Base-by-base conservation (phyloP, 2,888 invertebrate genomes). In the Agrypnus murinus region DNA sequence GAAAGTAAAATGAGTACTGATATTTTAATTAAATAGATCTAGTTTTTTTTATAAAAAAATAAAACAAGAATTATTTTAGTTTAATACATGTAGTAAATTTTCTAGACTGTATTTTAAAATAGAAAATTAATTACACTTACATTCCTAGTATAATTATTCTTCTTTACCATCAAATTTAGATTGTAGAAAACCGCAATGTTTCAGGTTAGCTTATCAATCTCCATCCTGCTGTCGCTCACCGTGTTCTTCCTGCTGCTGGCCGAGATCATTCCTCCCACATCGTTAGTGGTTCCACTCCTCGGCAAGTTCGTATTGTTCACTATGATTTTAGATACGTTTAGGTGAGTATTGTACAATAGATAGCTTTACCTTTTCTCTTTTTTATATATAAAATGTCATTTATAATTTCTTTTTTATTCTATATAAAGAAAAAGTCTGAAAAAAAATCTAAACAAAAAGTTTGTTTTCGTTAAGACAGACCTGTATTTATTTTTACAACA, bases 281-380 rank as follows among this genome's bases (percentile, higher is more conserved):
- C 96, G 79, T 91, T 97, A 82, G 96, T 96, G 81, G 96, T 97
- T 83, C 96, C 96, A 78, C 90, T 97, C 79, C 92, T 96, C 80
- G 96, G 96, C 84, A 96, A 96, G 88, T 96, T 96, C 86, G 95
- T 96, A 86, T 92, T 97, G 79, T 97, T 97, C 90, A 96, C 96
- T 79, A 96, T 97, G 96, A 96, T 96, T 84, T 91, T 97, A 82
- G 96, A 96, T 86, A 96, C 96, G 71, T 94, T 96, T 89, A 95
- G 96, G 96, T 95, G 86, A 87, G 83, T 62, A n/a, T n/a, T n/a
- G n/a, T n/a, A n/a, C n/a, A n/a, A n/a, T n/a, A n/a, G n/a, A n/a
- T n/a, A n/a, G n/a, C n/a, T n/a, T n/a, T 12, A 40, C 7, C n/a
- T 40, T 12, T 12, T 15, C 2, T 45, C 8, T 8, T 46, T 46